Evolutionary conservation across 2,797 vertebrate genomes (phyloP).

Genomic region (Serranus cabrilla): DNA sequence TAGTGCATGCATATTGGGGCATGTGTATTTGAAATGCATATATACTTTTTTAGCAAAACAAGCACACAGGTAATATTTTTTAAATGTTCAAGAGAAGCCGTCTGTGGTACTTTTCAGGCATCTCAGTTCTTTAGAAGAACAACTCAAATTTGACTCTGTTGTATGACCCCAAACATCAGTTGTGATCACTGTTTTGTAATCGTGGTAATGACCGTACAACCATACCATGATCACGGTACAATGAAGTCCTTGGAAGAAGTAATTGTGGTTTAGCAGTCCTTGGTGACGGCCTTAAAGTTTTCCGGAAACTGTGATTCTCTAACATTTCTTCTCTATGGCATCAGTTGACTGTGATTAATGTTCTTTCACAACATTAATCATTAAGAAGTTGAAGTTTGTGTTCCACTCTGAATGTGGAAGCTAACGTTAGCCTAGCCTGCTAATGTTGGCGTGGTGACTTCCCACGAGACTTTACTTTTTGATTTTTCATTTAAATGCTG

Average conservation of each 20-base stretch:
- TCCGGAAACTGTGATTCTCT: not conserved
- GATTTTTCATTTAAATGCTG: no score
- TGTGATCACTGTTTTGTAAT: not conserved
- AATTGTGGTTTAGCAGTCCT: not conserved
- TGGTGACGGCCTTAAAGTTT: not conserved
- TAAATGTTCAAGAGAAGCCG: not conserved
- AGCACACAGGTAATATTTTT: not conserved
- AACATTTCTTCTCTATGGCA: no score
- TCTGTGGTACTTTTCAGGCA: not conserved
- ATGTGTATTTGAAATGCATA: not conserved
- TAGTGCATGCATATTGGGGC: not conserved
- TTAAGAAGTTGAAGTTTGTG: no score
- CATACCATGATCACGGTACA: not conserved
- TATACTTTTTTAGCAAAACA: not conserved
- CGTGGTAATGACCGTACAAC: not conserved
- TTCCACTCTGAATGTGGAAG: no score
- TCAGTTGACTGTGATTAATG: no score
- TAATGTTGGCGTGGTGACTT: no score
- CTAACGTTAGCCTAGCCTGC: no score
- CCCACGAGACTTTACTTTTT: no score
- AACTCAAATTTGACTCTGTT: not conserved
- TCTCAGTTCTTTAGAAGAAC: not conserved
- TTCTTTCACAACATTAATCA: no score
- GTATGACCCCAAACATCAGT: not conserved
- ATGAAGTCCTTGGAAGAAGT: not conserved